These are phyloP conservation scores for Heliconius hortense DNA, from an alignment of 2,888 invertebrate species.

Conservation along the genomic window DNA sequence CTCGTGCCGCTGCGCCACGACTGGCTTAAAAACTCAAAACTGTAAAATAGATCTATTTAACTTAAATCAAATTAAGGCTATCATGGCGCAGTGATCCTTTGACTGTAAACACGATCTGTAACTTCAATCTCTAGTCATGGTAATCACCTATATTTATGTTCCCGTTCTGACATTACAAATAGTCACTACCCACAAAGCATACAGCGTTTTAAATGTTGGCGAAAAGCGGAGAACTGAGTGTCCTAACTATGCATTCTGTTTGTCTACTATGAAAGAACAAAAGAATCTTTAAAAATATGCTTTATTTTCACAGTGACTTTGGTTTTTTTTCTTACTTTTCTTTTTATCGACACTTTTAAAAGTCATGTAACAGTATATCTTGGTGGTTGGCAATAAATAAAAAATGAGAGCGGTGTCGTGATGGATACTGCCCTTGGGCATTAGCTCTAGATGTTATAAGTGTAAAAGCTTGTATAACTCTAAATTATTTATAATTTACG, in stretches of 20 bases:
- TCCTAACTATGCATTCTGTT: not conserved
- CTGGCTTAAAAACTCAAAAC: no score
- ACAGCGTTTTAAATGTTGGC: not conserved
- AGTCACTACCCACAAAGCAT: no score
- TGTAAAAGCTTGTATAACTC: slow-evolving; percentile 39
- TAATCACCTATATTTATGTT: no score
- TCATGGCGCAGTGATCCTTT: no score
- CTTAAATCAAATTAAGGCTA: no score
- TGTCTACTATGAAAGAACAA: not conserved
- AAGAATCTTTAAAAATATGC: not conserved
- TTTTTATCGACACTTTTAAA: slow-evolving; percentile 29
- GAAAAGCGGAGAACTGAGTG: not conserved
- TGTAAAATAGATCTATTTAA: no score
- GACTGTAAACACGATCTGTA: no score
- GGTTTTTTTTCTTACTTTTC: not conserved
- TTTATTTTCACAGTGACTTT: not conserved
- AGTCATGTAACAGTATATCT: slow-evolving; percentile 46
- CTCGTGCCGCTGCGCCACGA: no score
- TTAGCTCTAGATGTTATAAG: slow-evolving; percentile 55
- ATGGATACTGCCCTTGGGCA: slow-evolving; percentile 72
- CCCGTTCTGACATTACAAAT: no score
- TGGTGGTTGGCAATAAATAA: slow-evolving; percentile 65
- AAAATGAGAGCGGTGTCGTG: slow-evolving; percentile 62
- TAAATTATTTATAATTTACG: slow-evolving; percentile 26
- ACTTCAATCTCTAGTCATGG: no score